Conservation (phyloP, 1,140 invertebrate genomes). For the Plutomurus gul region DNA sequence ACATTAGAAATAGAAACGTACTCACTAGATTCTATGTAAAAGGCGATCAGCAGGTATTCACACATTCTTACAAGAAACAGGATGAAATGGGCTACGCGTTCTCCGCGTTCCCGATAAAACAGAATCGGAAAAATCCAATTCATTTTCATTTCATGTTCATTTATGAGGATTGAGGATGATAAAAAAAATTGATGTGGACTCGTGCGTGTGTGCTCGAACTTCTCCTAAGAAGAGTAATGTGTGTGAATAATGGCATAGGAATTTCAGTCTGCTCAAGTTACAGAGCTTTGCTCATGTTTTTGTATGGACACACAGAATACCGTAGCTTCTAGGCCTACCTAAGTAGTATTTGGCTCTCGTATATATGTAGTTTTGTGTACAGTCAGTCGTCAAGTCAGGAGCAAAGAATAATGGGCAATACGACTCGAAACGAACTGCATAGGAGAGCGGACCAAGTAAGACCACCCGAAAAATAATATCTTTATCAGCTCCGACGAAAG, state of each 20-base stretch:
- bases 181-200: slow-evolving; percentile 29
- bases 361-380: background rate
- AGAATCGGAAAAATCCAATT: slow-evolving; percentile 15
- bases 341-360: background rate
- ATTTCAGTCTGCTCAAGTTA: slow-evolving; percentile 18
- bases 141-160: slow-evolving; percentile 18
- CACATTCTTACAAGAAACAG: too few relatives aligned
- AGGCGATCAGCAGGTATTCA: too few relatives aligned
- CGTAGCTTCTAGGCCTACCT: background rate
- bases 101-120: slow-evolving; percentile 1
- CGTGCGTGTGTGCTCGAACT: slow-evolving; percentile 32
- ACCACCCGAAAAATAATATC: slow-evolving; percentile 42
- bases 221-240: slow-evolving; percentile 21
- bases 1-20: too few relatives aligned
- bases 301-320: background rate
- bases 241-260: slow-evolving; percentile 17
- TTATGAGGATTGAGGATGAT: too few relatives aligned
- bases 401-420: background rate
- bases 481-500: slow-evolving; percentile 20
- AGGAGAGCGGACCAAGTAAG: background rate
- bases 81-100: background rate
- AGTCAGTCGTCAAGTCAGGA: background rate
- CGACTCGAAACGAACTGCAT: background rate
- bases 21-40: too few relatives aligned
- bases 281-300: background rate